These are phyloP conservation scores for Lacanobia wlatinum DNA, from an alignment of 2,888 invertebrate species.

Conservation along the genomic window DNA sequence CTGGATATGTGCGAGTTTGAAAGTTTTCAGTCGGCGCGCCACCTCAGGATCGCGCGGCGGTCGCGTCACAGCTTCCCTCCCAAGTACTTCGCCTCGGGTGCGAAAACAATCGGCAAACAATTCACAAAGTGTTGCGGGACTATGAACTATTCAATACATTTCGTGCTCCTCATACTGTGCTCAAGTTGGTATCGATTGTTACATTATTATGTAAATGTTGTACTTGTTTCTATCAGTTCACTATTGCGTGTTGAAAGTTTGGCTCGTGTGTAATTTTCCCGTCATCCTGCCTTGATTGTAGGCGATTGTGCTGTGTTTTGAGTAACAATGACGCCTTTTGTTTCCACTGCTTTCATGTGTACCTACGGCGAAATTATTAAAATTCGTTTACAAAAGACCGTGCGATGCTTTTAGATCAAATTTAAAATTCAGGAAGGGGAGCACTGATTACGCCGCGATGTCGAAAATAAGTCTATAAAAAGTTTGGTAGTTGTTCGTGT, in stretches of 20 bases:
- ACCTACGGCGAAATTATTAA: conserved; percentile 35
- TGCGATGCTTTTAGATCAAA: conserved; percentile 29
- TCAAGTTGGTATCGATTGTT: conserved; percentile 82
- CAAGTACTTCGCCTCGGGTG: conserved; percentile 45
- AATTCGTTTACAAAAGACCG: conserved; percentile 26
- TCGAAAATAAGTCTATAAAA: conserved; percentile 56
- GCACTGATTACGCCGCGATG: conserved; percentile 27
- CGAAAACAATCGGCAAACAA: conserved; percentile 52
- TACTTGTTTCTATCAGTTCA: conserved; percentile 63
- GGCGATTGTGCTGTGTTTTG: conserved; percentile 65
- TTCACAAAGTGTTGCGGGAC: conserved; percentile 63
- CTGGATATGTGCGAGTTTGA: conserved; percentile 59
- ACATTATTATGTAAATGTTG: conserved; percentile 62
- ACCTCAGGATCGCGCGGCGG: conserved; percentile 65
- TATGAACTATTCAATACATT: conserved; percentile 81
- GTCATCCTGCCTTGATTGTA: conserved; percentile 75
- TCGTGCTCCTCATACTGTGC: conserved; percentile 82
- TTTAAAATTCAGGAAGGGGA: conserved; percentile 38
- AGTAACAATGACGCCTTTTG: conserved; percentile 63
- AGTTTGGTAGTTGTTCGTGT: conserved; percentile 28
- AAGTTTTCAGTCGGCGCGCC: conserved; percentile 75
- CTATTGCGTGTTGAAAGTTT: conserved; percentile 78
- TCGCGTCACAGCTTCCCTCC: conserved; percentile 33
- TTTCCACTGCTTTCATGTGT: conserved; percentile 48
- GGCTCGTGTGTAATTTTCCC: conserved; percentile 78